Percentiles rank a stretch among this genome's conserved stretches.
Conservation (phyloP, 2,797 vertebrate genomes). For the Nasua narica region DNA sequence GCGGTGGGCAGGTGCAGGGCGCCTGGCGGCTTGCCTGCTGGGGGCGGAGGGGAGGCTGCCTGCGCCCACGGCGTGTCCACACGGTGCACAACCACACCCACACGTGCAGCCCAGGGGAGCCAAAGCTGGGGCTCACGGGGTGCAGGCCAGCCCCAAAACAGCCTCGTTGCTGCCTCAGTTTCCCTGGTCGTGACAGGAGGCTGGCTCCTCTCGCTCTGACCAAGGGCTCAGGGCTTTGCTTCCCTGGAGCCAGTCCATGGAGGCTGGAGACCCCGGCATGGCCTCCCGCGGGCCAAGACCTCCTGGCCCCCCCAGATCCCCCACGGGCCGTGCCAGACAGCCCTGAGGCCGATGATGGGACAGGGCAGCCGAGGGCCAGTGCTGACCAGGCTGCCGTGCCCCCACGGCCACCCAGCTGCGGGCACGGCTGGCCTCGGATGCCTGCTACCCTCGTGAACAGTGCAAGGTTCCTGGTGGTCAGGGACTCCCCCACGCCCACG, state of each 20-base stretch:
- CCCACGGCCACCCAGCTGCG: background rate
- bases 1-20: too few relatives aligned
- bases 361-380: background rate
- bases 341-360: too few relatives aligned
- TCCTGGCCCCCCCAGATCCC: background rate
- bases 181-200: background rate
- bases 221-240: background rate
- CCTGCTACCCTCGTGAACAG: rapidly evolving
- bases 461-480: rapidly evolving
- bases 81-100: background rate
- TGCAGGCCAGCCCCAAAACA: background rate
- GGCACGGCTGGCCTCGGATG: background rate
- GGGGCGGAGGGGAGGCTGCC: background rate
- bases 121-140: background rate
- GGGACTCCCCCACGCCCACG: background rate
- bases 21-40: background rate
- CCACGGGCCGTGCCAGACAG: background rate
- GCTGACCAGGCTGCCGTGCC: background rate
- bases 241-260: background rate
- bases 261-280: background rate
- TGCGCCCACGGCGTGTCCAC: rapidly evolving
- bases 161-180: background rate
- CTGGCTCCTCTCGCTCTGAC: background rate
- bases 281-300: background rate
- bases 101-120: rapidly evolving